These are phyloP conservation scores for Meliscaeva auricollis DNA, from an alignment of 2,888 invertebrate species.

Conservation along the genomic window DNA sequence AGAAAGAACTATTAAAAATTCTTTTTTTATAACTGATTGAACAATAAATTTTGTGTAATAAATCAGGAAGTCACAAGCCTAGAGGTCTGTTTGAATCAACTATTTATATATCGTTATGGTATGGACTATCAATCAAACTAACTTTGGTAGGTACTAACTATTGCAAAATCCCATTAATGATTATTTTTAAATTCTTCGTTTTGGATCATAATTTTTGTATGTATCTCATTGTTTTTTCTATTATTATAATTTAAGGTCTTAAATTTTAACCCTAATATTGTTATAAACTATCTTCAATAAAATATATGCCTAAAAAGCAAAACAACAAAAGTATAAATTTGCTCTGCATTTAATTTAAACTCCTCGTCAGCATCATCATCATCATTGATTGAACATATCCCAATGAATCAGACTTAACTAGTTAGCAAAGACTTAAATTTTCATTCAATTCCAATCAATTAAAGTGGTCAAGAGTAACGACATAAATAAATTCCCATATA, in stretches of 20 bases:
- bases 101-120: background rate
- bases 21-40: background rate
- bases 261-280: constrained; percentile 14
- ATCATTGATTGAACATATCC: background rate
- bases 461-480: constrained; percentile 63
- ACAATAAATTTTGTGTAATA: background rate
- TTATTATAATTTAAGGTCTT: too few relatives aligned
- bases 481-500: constrained; percentile 67
- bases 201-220: too few relatives aligned
- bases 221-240: too few relatives aligned
- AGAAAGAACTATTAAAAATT: constrained; percentile 3
- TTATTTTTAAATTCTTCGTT: background rate
- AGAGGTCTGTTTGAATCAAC: background rate
- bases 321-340: background rate
- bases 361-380: too few relatives aligned
- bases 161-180: constrained; percentile 6
- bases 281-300: background rate
- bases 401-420: constrained; percentile 62
- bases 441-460: constrained; percentile 74
- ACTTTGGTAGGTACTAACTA: background rate
- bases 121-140: constrained; percentile 7
- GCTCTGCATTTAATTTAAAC: constrained; percentile 26
- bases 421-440: constrained; percentile 68
- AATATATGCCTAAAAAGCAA: background rate
- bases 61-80: constrained; percentile 4